Base-by-base conservation (phyloP, 2,113 vertebrate genomes). In the Hypomesus transpacificus region DNA sequence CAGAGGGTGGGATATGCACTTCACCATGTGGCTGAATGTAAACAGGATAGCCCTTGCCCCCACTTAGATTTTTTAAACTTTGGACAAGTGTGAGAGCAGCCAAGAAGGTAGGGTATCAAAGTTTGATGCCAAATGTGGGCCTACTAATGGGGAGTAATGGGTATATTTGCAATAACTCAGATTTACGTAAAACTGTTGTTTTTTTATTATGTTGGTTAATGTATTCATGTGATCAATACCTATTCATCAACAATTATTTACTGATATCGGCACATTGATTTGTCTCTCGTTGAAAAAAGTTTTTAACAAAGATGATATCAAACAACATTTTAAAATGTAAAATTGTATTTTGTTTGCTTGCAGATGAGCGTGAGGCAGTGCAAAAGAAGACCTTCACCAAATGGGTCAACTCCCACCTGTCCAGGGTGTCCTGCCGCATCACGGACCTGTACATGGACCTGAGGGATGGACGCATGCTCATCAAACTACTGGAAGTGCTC, bases 361-460 rank as follows among this genome's bases (percentile, higher is more conserved):
- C 83, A 96, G 94, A 96, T 89, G 95, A 95, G 73, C 93, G 95
- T 22, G 95, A 96, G 85, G 95, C 95, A 0, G 95, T 96, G 76
- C 95, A 96, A 87, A 96, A 96, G 91, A 96, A 96, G 87, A 96
- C 95, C 70, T 96, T 96, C 86, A 96, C 94, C 1, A 96, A 96
- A 81, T 96, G 95, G 95, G 95, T 96, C 60, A 96, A 96, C 80
- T 96, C 95, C 17, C 95, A 96, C 86, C 83, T 96, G 71, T 92
- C 95, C 53, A 93, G 95, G 0, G 94, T 96, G 17, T 96, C 95
- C 75, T 95, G 95, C 82, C 87, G 95, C 59, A 96, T 96, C 86
- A 95, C 94, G 14, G 95, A 96, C 80, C 86, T 96, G 53, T 96
- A 96, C 83, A 89, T 93, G 3, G 95, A 96, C 85, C 93, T 96